Conservation (phyloP, 2,888 invertebrate species). For the Hypercompe scribonia region DNA sequence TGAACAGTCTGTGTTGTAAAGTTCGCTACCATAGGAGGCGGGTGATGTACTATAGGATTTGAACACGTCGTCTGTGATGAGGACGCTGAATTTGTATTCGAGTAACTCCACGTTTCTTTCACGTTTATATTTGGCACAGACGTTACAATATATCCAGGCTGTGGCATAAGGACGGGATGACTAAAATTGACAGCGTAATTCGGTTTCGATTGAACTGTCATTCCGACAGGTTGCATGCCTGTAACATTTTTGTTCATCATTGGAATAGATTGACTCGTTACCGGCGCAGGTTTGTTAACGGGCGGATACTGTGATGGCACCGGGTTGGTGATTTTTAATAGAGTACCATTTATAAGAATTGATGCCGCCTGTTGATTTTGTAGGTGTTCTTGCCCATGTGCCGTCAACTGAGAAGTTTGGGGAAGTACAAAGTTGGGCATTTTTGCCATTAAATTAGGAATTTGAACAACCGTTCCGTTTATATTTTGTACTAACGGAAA, state of each 20-base stretch:
- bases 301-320: constrained; percentile 72
- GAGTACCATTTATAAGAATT: constrained; percentile 83
- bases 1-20: constrained; percentile 74
- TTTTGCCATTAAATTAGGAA: constrained; percentile 87
- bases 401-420: constrained; percentile 70
- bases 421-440: constrained; percentile 85
- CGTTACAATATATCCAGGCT: constrained; percentile 83
- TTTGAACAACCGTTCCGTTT: constrained; percentile 86
- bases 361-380: constrained; percentile 81
- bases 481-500: constrained; percentile 88
- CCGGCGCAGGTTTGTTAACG: constrained; percentile 72
- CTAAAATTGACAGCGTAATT: constrained; percentile 85
- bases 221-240: constrained; percentile 79
- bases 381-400: constrained; percentile 76
- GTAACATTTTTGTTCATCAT: constrained; percentile 79
- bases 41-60: constrained; percentile 74
- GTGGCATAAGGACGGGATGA: constrained; percentile 80
- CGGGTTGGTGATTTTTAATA: constrained; percentile 80
- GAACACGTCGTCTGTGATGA: constrained; percentile 73
- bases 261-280: constrained; percentile 74
- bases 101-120: constrained; percentile 81
- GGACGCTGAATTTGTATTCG: constrained; percentile 67
- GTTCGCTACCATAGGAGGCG: constrained; percentile 72
- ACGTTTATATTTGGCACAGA: constrained; percentile 85
- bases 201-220: constrained; percentile 83